Conservation (phyloP, 2,797 vertebrate species). For the Ceryle rudis region DNA sequence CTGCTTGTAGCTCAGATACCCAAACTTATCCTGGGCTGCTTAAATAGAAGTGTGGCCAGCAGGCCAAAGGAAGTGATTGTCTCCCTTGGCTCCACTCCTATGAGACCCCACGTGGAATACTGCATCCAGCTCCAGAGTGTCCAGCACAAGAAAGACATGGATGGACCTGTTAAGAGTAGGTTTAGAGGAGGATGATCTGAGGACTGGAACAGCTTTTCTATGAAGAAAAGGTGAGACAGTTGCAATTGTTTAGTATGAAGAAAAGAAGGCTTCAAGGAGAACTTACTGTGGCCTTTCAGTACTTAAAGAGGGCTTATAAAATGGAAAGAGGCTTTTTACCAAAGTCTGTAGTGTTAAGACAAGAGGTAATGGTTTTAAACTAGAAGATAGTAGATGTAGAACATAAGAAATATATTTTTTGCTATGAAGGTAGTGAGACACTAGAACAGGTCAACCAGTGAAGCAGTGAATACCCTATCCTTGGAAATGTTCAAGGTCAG, state of each 20-base stretch:
- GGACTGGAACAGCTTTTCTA: neutral
- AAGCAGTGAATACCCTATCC: neutral
- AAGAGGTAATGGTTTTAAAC: neutral
- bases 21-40: neutral
- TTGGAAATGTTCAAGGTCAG: neutral
- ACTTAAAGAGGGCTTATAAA: neutral
- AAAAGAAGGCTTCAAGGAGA: neutral
- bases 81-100: neutral
- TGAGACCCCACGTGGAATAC: too few species aligned
- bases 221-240: neutral
- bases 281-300: neutral
- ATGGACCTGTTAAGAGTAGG: neutral
- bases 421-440: neutral
- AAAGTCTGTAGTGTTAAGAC: neutral
- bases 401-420: too few species aligned
- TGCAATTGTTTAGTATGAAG: neutral
- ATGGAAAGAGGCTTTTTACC: neutral
- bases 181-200: neutral
- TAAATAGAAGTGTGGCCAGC: neutral
- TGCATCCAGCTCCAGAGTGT: too few species aligned
- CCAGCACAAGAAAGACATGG: too few species aligned
- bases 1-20: neutral
- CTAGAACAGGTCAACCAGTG: neutral
- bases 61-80: neutral
- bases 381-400: neutral